These are phyloP conservation scores for Sebastes matsubarae DNA, from an alignment of 2,797 vertebrate species.

Conservation along the genomic window DNA sequence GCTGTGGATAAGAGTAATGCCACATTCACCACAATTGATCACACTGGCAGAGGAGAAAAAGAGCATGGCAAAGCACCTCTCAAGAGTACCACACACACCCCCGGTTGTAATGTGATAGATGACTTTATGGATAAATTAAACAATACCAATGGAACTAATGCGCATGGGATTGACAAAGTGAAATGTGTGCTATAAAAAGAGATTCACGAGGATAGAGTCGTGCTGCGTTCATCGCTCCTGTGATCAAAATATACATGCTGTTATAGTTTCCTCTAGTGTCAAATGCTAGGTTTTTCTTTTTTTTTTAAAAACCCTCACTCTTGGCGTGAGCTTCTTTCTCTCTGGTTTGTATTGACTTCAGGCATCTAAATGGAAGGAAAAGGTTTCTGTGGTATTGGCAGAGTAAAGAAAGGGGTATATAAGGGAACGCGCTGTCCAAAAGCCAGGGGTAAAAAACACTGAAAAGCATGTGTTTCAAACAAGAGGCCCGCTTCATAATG, in stretches of 20 bases:
- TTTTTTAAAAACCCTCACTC: conserved; percentile 18
- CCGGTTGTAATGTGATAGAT: conserved; percentile 41
- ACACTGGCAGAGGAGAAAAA: conserved; percentile 33
- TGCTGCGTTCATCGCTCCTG: conserved; percentile 17
- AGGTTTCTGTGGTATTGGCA: conserved; percentile 73
- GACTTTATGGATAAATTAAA: conserved; percentile 58
- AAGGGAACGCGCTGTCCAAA: conserved; percentile 52
- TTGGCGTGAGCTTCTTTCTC: conserved; percentile 5
- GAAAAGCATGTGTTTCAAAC: conserved; percentile 54
- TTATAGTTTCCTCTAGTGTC: conserved; percentile 35
- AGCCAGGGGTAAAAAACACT: conserved; percentile 41
- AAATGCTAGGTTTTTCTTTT: conserved; percentile 2
- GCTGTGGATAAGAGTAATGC: conserved; percentile 45
- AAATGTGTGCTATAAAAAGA: conserved; percentile 40
- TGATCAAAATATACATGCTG: conserved; percentile 43
- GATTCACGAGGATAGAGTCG: conserved; percentile 48
- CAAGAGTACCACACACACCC: conserved; percentile 7
- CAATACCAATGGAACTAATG: conserved; percentile 58
- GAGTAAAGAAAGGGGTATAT: conserved; percentile 42
- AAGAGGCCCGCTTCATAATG: conserved; percentile 56
- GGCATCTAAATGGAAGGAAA: conserved; percentile 67
- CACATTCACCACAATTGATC: conserved; percentile 54
- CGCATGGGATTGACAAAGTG: conserved; percentile 14
- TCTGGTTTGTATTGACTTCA: conserved; percentile 64
- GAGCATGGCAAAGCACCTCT: conserved; percentile 33